Evolutionary conservation across 2,113 vertebrate genomes (phyloP).

Genomic region (Nibea albiflora): DNA sequence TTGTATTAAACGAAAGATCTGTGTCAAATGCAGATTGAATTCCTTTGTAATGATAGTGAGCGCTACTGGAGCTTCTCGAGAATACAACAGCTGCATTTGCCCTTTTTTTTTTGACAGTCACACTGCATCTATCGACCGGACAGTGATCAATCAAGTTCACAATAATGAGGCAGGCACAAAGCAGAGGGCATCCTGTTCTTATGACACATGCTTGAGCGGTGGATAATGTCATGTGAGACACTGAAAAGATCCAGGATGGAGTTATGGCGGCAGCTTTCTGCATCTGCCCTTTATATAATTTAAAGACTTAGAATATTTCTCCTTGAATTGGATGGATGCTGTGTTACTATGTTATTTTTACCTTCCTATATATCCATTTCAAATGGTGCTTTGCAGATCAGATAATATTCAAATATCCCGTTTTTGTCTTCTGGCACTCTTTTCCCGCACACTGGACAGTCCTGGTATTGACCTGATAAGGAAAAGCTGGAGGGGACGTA

Average conservation of each 20-base stretch:
- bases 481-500: constrained; percentile 3
- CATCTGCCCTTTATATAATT: constrained; percentile 1
- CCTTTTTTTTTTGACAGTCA: constrained; percentile 27
- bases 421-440: background rate
- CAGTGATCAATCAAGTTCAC: constrained; percentile 39
- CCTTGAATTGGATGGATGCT: constrained; percentile 14
- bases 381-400: background rate
- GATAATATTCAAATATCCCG: background rate
- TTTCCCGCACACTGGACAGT: background rate
- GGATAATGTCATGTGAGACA: constrained; percentile 15
- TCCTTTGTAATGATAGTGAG: constrained; percentile 23
- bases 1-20: constrained; percentile 25
- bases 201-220: constrained; percentile 10
- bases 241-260: background rate
- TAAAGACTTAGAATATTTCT: background rate
- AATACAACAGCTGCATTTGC: constrained; percentile 19
- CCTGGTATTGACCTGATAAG: background rate
- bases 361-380: constrained; percentile 29
- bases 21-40: constrained; percentile 31
- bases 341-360: constrained; percentile 1
- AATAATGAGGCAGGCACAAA: constrained; percentile 40
- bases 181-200: background rate
- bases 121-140: constrained; percentile 24
- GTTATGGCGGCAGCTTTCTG: constrained; percentile 6
- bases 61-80: constrained; percentile 12